Conservation (phyloP, 2,113 vertebrate species). For the Hypanus sabinus region DNA sequence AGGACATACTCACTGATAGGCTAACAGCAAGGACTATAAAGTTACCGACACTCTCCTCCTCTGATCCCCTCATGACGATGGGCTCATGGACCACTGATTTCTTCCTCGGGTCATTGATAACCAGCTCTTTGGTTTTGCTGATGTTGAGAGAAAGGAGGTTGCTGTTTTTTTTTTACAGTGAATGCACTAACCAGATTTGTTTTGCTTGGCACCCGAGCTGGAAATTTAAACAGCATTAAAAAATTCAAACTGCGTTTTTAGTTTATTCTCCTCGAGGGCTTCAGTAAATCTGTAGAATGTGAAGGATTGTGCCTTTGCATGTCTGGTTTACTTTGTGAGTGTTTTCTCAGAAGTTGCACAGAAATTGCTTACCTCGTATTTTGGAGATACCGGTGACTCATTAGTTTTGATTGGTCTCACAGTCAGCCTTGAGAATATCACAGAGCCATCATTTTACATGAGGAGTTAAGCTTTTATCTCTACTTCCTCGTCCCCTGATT, state of each 20-base stretch:
- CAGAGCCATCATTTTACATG: neutral
- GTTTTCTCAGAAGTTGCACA: neutral
- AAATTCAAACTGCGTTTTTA: neutral
- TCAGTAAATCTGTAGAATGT: neutral
- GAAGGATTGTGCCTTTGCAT: too few species aligned
- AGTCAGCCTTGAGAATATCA: neutral
- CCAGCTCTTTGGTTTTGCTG: too few species aligned
- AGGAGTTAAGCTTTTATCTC: too few species aligned
- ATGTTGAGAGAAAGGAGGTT: too few species aligned
- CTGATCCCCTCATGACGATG: too few species aligned
- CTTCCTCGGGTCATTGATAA: too few species aligned
- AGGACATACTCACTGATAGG: too few species aligned
- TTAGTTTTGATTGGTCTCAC: neutral
- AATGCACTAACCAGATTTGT: neutral
- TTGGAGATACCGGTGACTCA: neutral
- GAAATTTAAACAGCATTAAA: neutral
- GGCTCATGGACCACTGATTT: too few species aligned
- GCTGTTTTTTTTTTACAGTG: neutral
- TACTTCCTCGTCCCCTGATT: too few species aligned
- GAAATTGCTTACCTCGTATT: neutral
- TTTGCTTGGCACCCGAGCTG: neutral
- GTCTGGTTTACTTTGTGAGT: neutral
- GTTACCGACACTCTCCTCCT: too few species aligned
- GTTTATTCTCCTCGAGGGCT: neutral
- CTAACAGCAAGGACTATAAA: too few species aligned